A percentile compares a stretch with the other conserved stretches of the same genome.
Evolutionary conservation across 1,140 invertebrate species (phyloP).

Genomic region (Eufriesea mexicana): DNA sequence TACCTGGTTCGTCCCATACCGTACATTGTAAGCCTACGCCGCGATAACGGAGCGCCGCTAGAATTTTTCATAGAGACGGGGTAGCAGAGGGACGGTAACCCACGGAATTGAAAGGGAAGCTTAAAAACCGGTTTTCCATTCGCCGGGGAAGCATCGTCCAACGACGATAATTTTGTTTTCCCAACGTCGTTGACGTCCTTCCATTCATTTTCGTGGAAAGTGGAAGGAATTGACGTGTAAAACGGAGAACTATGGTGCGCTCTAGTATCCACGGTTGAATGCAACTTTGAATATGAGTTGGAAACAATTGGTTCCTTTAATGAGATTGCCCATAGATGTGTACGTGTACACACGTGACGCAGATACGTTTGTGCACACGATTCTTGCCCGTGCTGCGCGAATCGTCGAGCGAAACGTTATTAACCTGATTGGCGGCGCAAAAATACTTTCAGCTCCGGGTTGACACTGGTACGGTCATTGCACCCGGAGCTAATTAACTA

Average conservation of each 20-base stretch:
- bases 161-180: conserved; percentile 38
- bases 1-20: no score
- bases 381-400: conserved; percentile 5
- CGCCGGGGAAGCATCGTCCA: conserved; percentile 14
- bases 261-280: conserved; percentile 18
- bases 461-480: not conserved
- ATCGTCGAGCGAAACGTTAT: conserved; percentile 48
- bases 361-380: conserved; percentile 35
- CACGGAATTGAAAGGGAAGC: conserved; percentile 9
- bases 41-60: not conserved
- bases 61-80: not conserved
- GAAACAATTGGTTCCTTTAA: conserved; percentile 62
- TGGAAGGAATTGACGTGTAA: conserved; percentile 43
- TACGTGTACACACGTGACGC: not conserved
- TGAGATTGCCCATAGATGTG: conserved; percentile 49
- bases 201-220: conserved; percentile 55
- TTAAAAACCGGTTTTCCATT: conserved; percentile 36
- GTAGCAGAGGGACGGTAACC: not conserved
- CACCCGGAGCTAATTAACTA: conserved; percentile 18
- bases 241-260: conserved; percentile 40
- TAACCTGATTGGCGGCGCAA: conserved; percentile 51
- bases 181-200: not conserved
- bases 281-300: conserved; percentile 42
- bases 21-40: not conserved
- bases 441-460: conserved; percentile 33